Evolutionary conservation across 2,113 vertebrate genomes (phyloP), one percentile per base, ranked within the genome.

Genomic region (Lasiurus borealis): DNA sequence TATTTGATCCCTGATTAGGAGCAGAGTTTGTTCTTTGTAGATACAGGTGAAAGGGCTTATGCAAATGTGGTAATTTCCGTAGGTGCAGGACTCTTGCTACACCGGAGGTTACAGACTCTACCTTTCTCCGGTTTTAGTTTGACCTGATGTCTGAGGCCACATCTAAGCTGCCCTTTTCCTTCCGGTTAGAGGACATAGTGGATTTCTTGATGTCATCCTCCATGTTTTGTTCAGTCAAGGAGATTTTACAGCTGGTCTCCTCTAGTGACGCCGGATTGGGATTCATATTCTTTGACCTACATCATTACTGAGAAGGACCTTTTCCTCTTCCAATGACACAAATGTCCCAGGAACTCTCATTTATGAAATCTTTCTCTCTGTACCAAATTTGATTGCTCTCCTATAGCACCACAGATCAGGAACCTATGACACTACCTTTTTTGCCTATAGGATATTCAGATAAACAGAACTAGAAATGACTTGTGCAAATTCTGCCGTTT

Each of bases 11-110:
- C 2, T 75, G 78, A 62, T 73, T 68, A 85, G 77, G 23, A 82
- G 15, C 23, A 62, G 68, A 88, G 88, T 86, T 91, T 54, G 78
- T 4, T 94, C 68, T 84, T 3, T 94, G 34, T 16, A 83, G 57
- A 94, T 72, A 13, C 48, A 91, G 57, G 69, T 94, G 75, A 94
- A 90, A 94, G 64, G 34, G 66, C 29, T 93, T 87, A 80, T 94
- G 69, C 83, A 94, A 95, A 94, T 84, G 9, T 46, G 50, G 18
- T 57, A 12, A 86, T 81, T 59, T 72, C n/a, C 80, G 80, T 31
- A 59, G 31, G 18, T 57, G 16, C 40, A 16, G 15, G 62, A n/a
- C 31, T 75, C 29, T 36, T 66, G 15, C 27, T 52, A 25, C 8
- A 5, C 0, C 25, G 14, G 19, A 93, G 31, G 84, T 95, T 54